These are phyloP conservation scores for Sporophila hypoxantha DNA, from an alignment of 2,113 vertebrate genomes.

Conservation along the genomic window DNA sequence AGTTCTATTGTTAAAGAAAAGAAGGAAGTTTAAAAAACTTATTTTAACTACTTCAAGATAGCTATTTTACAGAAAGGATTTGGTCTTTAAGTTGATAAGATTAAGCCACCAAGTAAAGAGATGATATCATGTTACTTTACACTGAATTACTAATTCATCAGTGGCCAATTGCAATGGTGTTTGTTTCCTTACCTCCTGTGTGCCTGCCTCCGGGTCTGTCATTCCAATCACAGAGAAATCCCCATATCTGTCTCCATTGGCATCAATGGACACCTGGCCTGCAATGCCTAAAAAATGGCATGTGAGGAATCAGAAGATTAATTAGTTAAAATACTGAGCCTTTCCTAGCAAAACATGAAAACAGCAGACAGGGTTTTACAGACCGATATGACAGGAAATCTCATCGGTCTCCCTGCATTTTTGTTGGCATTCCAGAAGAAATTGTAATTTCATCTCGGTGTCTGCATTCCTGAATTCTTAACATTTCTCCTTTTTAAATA, in stretches of 20 bases:
- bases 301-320: slow-evolving; percentile 64
- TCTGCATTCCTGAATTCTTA: slow-evolving; percentile 84
- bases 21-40: background rate
- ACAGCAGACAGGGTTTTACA: slow-evolving; percentile 70
- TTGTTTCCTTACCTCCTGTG: slow-evolving; percentile 83
- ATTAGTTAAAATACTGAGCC: slow-evolving; percentile 56
- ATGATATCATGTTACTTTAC: background rate
- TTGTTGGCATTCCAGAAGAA: slow-evolving; percentile 76
- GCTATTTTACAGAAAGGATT: background rate
- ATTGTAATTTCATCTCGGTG: slow-evolving; percentile 77
- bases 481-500: slow-evolving; percentile 71
- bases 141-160: background rate
- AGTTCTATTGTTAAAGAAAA: background rate
- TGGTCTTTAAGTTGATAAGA: background rate
- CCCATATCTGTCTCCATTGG: slow-evolving; percentile 88
- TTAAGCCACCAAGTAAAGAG: background rate
- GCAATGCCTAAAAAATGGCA: slow-evolving; percentile 84
- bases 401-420: slow-evolving; percentile 75
- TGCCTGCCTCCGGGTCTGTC: slow-evolving; percentile 84
- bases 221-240: slow-evolving; percentile 95
- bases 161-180: background rate
- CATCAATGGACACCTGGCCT: slow-evolving; percentile 91
- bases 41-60: background rate
- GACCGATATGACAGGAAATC: slow-evolving; percentile 75
- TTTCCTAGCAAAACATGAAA: slow-evolving; percentile 74